These are phyloP conservation scores for Brachyistius frenatus DNA, from an alignment of 2,113 vertebrate genomes.

Conservation along the genomic window DNA sequence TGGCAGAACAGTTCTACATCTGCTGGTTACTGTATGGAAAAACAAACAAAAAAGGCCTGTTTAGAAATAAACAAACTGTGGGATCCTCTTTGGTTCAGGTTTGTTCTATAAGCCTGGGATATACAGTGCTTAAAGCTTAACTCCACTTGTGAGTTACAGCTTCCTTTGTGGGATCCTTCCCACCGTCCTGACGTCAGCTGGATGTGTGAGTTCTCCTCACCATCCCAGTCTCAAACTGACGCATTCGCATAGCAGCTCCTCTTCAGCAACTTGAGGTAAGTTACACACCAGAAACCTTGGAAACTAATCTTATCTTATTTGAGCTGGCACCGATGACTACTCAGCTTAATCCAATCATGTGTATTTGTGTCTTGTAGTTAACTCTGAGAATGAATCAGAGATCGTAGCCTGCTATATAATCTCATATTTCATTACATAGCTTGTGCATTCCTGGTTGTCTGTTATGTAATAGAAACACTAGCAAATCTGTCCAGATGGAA, in stretches of 20 bases:
- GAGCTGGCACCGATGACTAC: no score
- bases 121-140: constrained; percentile 10
- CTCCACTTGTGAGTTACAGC: constrained; percentile 31
- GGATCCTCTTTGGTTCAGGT: neutral
- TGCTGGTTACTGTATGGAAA: no score
- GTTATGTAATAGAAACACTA: constrained; percentile 64
- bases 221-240: constrained; percentile 58
- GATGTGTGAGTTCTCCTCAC: constrained; percentile 66
- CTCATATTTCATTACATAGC: constrained; percentile 55
- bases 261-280: constrained; percentile 60
- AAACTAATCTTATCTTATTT: neutral
- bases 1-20: no score
- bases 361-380: neutral
- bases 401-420: constrained; percentile 28
- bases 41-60: no score
- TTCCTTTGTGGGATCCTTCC: constrained; percentile 61
- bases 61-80: neutral
- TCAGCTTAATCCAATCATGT: neutral
- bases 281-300: constrained; percentile 14
- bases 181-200: constrained; percentile 76
- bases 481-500: constrained; percentile 9
- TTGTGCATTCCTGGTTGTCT: constrained; percentile 60
- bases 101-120: neutral
- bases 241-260: constrained; percentile 61
- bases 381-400: neutral